A percentile compares a stretch with the other conserved stretches of the same genome.
Evolutionary conservation across 92 coral and sea anemone species (phyloP).

Genomic region (Epizoanthus fatuus): DNA sequence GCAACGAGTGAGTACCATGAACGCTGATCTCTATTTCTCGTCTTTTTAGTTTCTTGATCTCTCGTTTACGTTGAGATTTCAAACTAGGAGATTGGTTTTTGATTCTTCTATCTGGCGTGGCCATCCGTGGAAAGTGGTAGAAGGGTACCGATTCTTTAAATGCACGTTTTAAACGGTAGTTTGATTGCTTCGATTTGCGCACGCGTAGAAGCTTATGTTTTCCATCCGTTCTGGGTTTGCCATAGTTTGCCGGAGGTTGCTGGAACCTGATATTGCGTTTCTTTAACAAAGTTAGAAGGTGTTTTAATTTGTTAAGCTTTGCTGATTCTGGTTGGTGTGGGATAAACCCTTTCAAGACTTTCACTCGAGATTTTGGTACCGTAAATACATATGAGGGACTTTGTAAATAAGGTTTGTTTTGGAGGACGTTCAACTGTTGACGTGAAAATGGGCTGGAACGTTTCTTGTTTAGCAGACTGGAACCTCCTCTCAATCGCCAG

Average conservation of each 20-base stretch:
- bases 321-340: background rate
- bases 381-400: background rate
- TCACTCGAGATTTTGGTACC: background rate
- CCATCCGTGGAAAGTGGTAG: background rate
- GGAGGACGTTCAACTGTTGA: background rate
- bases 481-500: too few relatives aligned
- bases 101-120: background rate
- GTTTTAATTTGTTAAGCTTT: background rate
- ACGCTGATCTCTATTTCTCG: background rate
- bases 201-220: background rate
- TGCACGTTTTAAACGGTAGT: background rate
- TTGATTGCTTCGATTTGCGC: background rate
- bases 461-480: background rate
- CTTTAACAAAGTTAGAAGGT: slow-evolving; percentile 9
- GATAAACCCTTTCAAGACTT: slow-evolving; percentile 6
- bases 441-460: background rate
- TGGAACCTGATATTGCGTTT: slow-evolving; percentile 17
- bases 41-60: background rate
- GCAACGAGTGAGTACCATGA: background rate
- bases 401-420: background rate
- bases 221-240: background rate
- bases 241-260: background rate
- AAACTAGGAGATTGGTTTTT: background rate
- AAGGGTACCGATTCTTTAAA: background rate
- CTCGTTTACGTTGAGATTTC: background rate